Conservation (phyloP, 64 coral and sea anemone species). For the Anthopleura sola region DNA sequence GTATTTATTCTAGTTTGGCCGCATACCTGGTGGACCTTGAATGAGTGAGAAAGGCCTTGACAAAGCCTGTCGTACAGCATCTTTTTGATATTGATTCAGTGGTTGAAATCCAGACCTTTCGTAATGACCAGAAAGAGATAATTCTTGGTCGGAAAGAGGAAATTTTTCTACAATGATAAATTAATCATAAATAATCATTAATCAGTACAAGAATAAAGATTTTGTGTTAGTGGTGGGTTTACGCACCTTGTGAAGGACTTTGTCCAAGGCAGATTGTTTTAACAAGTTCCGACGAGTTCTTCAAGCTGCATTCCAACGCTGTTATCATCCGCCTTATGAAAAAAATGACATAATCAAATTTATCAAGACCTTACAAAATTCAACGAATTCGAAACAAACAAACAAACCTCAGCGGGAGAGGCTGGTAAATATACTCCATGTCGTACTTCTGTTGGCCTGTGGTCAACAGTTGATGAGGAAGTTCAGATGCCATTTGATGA, state of each 20-base stretch:
- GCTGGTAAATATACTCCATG: not conserved
- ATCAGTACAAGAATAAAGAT: not conserved
- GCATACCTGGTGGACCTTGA: constrained; percentile 47
- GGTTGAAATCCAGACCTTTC: constrained; percentile 17
- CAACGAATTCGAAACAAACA: not conserved
- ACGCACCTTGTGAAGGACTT: not conserved
- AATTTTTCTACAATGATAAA: not conserved
- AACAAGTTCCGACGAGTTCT: constrained; percentile 29
- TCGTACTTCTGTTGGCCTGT: not conserved
- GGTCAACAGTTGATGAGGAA: not conserved
- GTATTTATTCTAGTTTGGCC: too few relatives aligned
- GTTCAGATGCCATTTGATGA: not conserved
- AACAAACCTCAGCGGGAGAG: constrained; percentile 2
- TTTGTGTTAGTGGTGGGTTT: not conserved
- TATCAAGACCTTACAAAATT: not conserved
- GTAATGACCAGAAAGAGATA: not conserved
- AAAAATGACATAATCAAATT: not conserved
- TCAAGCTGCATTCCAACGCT: constrained; percentile 14
- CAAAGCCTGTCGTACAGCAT: constrained; percentile 59
- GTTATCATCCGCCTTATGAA: constrained; percentile 42
- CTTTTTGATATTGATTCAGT: constrained; percentile 71
- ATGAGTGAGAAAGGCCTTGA: constrained; percentile 73
- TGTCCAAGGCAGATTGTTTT: constrained; percentile 53
- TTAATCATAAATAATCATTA: not conserved
- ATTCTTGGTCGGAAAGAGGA: not conserved